Evolutionary conservation across 2,797 vertebrate genomes (phyloP).

Genomic region (Microctenopoma lineatum): DNA sequence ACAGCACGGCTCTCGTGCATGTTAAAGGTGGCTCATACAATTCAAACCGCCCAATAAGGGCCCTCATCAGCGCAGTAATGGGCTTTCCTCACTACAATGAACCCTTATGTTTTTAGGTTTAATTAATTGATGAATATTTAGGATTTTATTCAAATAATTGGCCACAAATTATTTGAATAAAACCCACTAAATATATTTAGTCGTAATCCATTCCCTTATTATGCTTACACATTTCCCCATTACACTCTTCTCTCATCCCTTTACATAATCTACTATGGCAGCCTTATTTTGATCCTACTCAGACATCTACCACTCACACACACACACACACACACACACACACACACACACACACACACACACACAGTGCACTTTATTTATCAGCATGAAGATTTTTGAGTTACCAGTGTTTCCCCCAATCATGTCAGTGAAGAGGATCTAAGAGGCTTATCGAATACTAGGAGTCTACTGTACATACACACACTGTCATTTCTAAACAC

Average conservation of each 20-base stretch:
- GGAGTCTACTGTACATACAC: constrained; percentile 41
- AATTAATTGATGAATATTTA: constrained; percentile 18
- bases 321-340: too few relatives aligned
- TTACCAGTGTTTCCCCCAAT: constrained; percentile 62
- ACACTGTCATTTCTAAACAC: constrained; percentile 35
- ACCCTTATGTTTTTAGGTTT: constrained; percentile 8
- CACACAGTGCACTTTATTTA: too few relatives aligned
- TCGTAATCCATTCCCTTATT: constrained; percentile 23
- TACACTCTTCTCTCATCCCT: constrained; percentile 27
- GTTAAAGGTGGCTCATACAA: neutral
- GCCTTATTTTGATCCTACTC: constrained; percentile 32
- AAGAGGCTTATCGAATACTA: constrained; percentile 71
- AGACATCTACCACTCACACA: constrained; percentile 4
- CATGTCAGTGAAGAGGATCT: constrained; percentile 64
- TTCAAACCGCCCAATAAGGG: constrained; percentile 16
- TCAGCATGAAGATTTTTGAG: too few relatives aligned
- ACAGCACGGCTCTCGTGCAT: neutral
- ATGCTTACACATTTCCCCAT: constrained; percentile 20
- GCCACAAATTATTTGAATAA: neutral
- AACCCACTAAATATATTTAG: constrained; percentile 5
- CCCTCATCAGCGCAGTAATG: constrained; percentile 7
- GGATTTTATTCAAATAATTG: constrained; percentile 23
- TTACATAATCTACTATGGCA: constrained; percentile 57
- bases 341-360: constrained; percentile 8
- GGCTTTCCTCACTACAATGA: constrained; percentile 7